Evolutionary conservation across 1,140 invertebrate species (phyloP), one percentile per base, ranked within the genome.

Genomic region (Caenorhabditis remanei): DNA sequence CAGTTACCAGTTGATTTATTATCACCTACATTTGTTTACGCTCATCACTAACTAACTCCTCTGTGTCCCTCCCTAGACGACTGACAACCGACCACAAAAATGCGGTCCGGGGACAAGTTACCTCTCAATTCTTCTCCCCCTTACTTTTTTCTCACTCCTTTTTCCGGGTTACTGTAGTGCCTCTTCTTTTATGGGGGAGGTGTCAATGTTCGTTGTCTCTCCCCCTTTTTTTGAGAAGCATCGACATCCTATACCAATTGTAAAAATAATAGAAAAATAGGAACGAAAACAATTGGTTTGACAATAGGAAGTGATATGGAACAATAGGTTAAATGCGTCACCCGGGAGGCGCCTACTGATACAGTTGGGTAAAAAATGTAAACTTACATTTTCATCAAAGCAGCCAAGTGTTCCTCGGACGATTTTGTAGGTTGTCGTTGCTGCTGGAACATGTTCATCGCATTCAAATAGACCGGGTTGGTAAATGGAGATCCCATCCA

Each of bases 11-110:
- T 53, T 79, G 71, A 79, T 79, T 79, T 79, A 79, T 79, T 79
- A 79, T 79, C 71, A 79, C 71, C 71, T 53, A 79, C 71, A 50
- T 79, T 79, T 79, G 71, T 79, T 79, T 79, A 79, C 71, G 71
- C 71, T 79, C 46, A 79, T 46, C 71, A 50, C 14, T n/a, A 48
- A 43, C 21, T 43, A 48, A 43, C 21, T 43, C 46, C 40, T 53
- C 71, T 21, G 11, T 67, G 11, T 50, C 46, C 53, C 71, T 16
- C 13, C 41, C 65, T 32, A 63, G 16, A 58, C 16, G 4, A 58
- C 19, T n/a, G 56, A 21, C 56, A 14, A n/a, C 32, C 32, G 32
- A 32, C 56, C n/a, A 58, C 56, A 50, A 79, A 50, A 79, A 79
- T 79, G 71, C 46, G 46, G 71, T 50, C 46, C 46, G 8, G 43